Percentiles rank a stretch among this genome's conserved stretches.
Conservation (phyloP, 2,888 invertebrate genomes). For the Ptychoptera contaminata region DNA sequence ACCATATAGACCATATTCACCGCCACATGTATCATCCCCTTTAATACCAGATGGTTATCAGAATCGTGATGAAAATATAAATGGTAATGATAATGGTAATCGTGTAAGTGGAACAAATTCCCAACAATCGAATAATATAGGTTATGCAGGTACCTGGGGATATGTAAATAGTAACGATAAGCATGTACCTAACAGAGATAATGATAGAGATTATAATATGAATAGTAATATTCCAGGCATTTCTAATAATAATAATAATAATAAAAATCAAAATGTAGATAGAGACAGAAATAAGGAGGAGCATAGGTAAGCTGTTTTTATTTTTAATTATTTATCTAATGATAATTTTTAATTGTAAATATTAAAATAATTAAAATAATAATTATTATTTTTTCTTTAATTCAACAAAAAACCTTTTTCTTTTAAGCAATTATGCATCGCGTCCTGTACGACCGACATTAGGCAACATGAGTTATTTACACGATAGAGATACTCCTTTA, state of each 20-base stretch:
- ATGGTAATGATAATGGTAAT: constrained; percentile 9
- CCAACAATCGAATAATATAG: constrained; percentile 7
- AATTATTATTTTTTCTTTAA: too few species aligned
- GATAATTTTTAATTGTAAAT: background rate
- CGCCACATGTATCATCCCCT: constrained; percentile 10
- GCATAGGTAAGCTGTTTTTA: constrained; percentile 22
- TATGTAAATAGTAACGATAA: constrained; percentile 16
- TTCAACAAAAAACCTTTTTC: too few species aligned
- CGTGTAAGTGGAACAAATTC: constrained; percentile 9
- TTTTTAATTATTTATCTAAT: background rate
- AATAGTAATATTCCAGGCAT: constrained; percentile 1
- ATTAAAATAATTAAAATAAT: too few species aligned
- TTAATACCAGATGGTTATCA: background rate
- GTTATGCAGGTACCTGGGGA: constrained; percentile 15
- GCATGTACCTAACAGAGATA: constrained; percentile 7
- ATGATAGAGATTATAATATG: constrained; percentile 1
- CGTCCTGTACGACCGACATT: too few species aligned
- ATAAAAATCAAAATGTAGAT: background rate
- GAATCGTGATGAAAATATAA: too few species aligned
- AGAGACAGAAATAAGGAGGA: constrained; percentile 16
- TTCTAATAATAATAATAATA: background rate
- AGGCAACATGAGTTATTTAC: too few species aligned
- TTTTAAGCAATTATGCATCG: too few species aligned
- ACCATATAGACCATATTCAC: constrained; percentile 10
- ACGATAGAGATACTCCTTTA: too few species aligned